Evolutionary conservation across 1,140 invertebrate species (phyloP).

Genomic region (Neelides sp.): DNA sequence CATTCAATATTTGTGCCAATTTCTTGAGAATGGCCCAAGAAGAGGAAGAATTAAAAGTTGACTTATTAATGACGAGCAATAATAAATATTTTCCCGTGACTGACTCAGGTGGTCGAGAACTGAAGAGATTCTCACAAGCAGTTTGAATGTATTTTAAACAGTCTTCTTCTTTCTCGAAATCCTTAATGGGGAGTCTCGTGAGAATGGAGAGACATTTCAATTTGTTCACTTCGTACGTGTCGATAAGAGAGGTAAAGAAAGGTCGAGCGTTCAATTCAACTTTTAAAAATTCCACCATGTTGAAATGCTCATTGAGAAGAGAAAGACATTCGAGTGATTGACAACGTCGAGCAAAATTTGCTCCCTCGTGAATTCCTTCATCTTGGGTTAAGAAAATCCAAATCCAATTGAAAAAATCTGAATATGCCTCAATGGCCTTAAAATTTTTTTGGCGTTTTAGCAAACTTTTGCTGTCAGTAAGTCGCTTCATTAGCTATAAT

Average conservation of each 20-base stretch:
- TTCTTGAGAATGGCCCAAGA: no score
- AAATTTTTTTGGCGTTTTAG: conserved; percentile 30
- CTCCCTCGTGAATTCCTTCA: conserved; percentile 45
- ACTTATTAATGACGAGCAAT: no score
- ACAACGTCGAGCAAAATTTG: conserved; percentile 54
- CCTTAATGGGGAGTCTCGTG: conserved; percentile 34
- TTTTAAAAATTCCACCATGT: conserved; percentile 19
- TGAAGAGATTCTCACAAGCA: conserved; percentile 47
- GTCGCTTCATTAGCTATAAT: conserved; percentile 20
- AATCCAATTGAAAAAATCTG: conserved; percentile 41
- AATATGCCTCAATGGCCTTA: conserved; percentile 32
- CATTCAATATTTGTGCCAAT: no score
- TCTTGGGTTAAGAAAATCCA: conserved; percentile 42
- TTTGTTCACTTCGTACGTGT: conserved; percentile 43
- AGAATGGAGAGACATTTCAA: conserved; percentile 35
- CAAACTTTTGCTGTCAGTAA: conserved; percentile 19
- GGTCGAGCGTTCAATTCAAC: conserved; percentile 2
- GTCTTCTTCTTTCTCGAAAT: conserved; percentile 33
- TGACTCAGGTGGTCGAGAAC: conserved; percentile 67
- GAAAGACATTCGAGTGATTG: conserved; percentile 48
- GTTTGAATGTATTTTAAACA: conserved; percentile 37
- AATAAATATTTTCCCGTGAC: conserved; percentile 41
- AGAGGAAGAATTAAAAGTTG: no score
- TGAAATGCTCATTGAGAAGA: conserved; percentile 27
- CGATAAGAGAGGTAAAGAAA: conserved; percentile 34